These are phyloP conservation scores for Crotalus tigris DNA, from an alignment of 2,113 vertebrate species.

Conservation along the genomic window DNA sequence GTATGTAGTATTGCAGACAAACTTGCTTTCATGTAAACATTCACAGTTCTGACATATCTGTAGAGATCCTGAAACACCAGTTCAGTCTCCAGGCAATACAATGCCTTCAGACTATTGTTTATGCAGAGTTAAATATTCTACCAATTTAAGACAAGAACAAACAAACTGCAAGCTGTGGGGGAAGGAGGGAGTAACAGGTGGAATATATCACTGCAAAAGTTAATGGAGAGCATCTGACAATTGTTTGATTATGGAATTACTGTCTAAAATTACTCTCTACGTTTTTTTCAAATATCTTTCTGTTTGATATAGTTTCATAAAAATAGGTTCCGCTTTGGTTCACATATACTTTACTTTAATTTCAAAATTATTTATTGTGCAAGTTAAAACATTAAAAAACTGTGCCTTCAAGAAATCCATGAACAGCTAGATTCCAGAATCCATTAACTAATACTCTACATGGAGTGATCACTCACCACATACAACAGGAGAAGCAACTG, in stretches of 20 bases:
- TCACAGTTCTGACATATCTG: background rate
- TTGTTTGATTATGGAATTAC: background rate
- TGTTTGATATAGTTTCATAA: background rate
- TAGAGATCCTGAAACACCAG: background rate
- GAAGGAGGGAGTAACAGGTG: background rate
- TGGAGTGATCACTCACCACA: background rate
- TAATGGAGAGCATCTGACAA: background rate
- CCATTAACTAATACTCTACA: background rate
- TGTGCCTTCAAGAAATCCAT: background rate
- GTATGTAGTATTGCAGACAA: background rate
- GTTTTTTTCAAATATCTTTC: background rate
- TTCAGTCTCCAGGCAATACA: fast-evolving
- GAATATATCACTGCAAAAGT: background rate
- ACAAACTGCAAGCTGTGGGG: background rate
- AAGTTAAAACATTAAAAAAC: background rate
- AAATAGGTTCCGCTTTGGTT: background rate
- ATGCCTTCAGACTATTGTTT: background rate
- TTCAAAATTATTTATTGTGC: background rate
- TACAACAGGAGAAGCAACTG: background rate
- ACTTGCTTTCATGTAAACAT: background rate
- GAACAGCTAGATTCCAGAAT: background rate
- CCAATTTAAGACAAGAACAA: background rate
- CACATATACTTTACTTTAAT: background rate
- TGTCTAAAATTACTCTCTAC: background rate
- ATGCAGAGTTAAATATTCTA: background rate